These are phyloP conservation scores for Thunnus maccoyii DNA, from an alignment of 2,113 vertebrate genomes.

Conservation along the genomic window DNA sequence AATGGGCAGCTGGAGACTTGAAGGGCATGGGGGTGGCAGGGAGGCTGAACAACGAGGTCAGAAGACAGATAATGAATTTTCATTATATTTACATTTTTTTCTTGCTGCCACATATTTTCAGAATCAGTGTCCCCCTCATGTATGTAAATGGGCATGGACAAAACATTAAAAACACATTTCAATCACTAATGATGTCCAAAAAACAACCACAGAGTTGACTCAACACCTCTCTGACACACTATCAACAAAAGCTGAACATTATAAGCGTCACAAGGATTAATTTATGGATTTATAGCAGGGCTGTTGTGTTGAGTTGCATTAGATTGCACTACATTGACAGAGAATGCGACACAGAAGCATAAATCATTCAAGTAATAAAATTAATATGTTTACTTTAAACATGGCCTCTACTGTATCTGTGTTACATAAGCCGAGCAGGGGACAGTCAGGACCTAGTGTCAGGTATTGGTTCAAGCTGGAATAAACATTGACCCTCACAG, in stretches of 20 bases:
- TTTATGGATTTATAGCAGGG: constrained; percentile 6
- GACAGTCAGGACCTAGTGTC: not conserved
- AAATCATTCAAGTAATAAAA: constrained; percentile 19
- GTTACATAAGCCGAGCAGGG: constrained; percentile 13
- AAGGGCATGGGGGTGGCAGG: not conserved
- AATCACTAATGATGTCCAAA: not conserved
- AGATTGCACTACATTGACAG: constrained; percentile 11
- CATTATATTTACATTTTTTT: constrained; percentile 1
- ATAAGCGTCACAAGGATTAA: not conserved
- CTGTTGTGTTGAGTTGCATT: not conserved
- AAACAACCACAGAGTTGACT: constrained; percentile 4
- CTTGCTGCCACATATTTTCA: not conserved
- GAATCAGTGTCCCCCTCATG: not conserved
- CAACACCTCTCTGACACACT: constrained; percentile 4
- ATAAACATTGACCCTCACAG: constrained; percentile 7
- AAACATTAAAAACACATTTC: not conserved
- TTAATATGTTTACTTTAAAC: constrained; percentile 15
- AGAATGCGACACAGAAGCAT: constrained; percentile 19
- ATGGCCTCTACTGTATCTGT: not conserved
- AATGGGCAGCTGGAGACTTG: not conserved
- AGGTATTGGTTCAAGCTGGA: not conserved
- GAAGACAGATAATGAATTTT: not conserved
- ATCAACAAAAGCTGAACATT: constrained; percentile 5
- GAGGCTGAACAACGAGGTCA: constrained; percentile 12
- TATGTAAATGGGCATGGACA: not conserved